Conservation (phyloP, 2,888 invertebrate species). For the Atethmia centrago region DNA sequence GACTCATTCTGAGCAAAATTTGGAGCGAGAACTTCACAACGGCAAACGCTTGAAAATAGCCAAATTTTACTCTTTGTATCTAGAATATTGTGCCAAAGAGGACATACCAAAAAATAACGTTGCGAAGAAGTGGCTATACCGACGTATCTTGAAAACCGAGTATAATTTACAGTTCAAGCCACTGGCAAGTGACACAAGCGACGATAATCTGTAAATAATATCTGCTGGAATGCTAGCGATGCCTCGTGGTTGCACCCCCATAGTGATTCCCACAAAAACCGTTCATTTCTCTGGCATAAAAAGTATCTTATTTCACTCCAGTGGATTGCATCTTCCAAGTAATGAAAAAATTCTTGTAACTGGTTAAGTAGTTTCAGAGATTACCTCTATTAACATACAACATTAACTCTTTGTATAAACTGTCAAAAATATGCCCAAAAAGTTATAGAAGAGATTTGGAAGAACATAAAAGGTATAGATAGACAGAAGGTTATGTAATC, state of each 20-base stretch:
- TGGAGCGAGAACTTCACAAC: not conserved
- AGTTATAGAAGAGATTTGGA: not conserved
- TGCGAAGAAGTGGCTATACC: slow-evolving; percentile 21
- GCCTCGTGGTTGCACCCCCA: too few relatives aligned
- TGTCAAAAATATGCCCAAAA: too few relatives aligned
- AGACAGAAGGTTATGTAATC: too few relatives aligned
- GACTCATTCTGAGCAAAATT: not conserved
- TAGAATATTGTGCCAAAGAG: slow-evolving; percentile 17
- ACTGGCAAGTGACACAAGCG: not conserved
- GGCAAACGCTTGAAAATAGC: not conserved
- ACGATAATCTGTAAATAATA: slow-evolving; percentile 7
- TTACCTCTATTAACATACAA: too few relatives aligned
- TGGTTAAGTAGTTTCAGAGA: too few relatives aligned
- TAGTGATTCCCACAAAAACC: not conserved
- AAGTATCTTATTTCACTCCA: not conserved
- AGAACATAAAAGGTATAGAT: too few relatives aligned
- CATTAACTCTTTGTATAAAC: too few relatives aligned
- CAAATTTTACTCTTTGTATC: slow-evolving; percentile 24
- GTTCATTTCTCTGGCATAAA: not conserved
- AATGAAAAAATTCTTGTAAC: not conserved
- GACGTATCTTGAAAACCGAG: slow-evolving; percentile 22
- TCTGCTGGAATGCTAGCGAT: not conserved
- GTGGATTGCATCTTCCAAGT: too few relatives aligned
- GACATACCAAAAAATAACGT: not conserved
- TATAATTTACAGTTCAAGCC: slow-evolving; percentile 17